Conservation (phyloP, 2,888 invertebrate species). For the Antitype chi region DNA sequence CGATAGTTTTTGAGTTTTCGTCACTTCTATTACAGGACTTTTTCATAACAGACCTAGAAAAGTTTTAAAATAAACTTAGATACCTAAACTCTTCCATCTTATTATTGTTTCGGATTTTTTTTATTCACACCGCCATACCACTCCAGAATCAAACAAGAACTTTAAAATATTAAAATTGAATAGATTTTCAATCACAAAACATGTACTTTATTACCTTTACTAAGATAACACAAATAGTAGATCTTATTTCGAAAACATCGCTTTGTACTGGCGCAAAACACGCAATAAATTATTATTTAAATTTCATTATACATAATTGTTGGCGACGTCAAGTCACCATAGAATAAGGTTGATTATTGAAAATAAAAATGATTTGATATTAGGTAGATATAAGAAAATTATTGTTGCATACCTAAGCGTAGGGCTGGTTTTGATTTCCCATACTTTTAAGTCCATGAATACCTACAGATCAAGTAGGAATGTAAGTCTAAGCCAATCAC, state of each 20-base stretch:
- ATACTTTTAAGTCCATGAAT: no score
- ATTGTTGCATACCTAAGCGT: no score
- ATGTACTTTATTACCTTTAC: conserved; percentile 26
- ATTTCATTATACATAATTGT: conserved; percentile 56
- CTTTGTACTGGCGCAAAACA: conserved; percentile 54
- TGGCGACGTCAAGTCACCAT: no score
- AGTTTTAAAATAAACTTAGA: not conserved
- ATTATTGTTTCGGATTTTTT: not conserved
- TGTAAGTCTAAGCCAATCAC: no score
- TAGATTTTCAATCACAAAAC: conserved; percentile 32
- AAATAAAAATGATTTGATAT: no score
- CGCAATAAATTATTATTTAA: conserved; percentile 63
- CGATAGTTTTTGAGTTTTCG: conserved; percentile 42
- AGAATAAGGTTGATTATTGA: no score
- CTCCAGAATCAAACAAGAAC: conserved; percentile 9
- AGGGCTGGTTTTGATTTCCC: no score
- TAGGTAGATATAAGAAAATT: no score
- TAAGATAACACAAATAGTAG: conserved; percentile 52
- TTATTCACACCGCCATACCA: not conserved
- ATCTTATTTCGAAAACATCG: conserved; percentile 54
- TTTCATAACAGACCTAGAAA: not conserved
- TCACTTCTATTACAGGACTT: no score
- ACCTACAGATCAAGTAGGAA: no score
- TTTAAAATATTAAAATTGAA: conserved; percentile 17
- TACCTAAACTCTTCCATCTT: not conserved